phyloP scores from a whole-genome alignment of 2,113 vertebrate species.

The Zosterops hypoxanthus region DNA sequence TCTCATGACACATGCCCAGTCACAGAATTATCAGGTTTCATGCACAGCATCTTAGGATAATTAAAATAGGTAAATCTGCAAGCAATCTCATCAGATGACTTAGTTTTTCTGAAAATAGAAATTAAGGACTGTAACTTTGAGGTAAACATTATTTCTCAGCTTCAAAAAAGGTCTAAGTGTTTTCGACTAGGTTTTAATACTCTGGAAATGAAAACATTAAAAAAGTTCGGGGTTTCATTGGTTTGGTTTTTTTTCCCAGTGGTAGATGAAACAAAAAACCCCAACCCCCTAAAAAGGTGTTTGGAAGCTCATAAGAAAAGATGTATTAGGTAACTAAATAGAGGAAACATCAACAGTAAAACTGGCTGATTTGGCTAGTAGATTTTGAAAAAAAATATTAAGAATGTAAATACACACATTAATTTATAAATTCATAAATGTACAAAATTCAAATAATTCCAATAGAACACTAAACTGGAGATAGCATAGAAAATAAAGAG shows the following conservation, averaged over 20 bases:
- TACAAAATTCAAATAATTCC: not conserved
- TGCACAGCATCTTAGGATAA: not conserved
- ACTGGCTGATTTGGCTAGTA: not conserved
- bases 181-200: not conserved
- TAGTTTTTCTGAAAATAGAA: not conserved
- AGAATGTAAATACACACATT: not conserved
- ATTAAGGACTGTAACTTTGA: not conserved
- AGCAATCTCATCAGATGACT: not conserved
- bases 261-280: not conserved
- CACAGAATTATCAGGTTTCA: not conserved
- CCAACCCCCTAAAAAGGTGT: not conserved
- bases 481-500: not conserved
- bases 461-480: not conserved
- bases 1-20: not conserved
- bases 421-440: not conserved
- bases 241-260: not conserved
- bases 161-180: not conserved
- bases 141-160: not conserved
- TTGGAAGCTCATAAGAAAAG: not conserved
- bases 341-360: not conserved
- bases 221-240: not conserved
- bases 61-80: not conserved
- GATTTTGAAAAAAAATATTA: not conserved
- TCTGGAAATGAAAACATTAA: not conserved
- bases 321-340: not conserved